Base-by-base conservation (phyloP, 2,113 vertebrate species). In the Tyrannus savana region DNA sequence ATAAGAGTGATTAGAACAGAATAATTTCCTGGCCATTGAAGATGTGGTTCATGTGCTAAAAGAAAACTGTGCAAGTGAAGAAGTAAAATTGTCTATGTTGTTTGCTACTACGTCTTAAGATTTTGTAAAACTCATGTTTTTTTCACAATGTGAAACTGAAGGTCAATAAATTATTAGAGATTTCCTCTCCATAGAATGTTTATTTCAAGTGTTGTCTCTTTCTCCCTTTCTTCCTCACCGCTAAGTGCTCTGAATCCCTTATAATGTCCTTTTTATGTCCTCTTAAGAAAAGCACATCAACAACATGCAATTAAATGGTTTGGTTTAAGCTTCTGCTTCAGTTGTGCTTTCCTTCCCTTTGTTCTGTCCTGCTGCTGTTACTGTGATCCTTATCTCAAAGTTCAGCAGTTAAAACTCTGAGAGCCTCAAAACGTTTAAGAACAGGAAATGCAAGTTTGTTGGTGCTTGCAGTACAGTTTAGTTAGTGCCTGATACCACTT, bases 81-180 rank as follows among this genome's bases (percentile, higher is more conserved):
- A 97, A 98, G 97, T 98, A 88, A 97, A 96, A 96, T 46, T 97
- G 98, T 97, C 95, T 96, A 58, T 72, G 95, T 98, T 97, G 91
- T 98, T 98, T 98, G 98, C 98, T 96, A 96, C 93, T 97, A 82
- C 87, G 75, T 97, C 98, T 98, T 98, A 96, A 98, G 97, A 97
- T 99, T 99, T 99, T 99, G 98, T 99, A 99, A 98, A 98, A 98
- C 97, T 98, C 96, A 94, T 96, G 92, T 67, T 93, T 98, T 98
- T 99, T 98, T 97, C 98, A 99, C 98, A 99, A 99, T 99, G 99
- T 99, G 99, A 99, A 99, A 99, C 98, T 98, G 98, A 98, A 99
- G 98, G 98, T 98, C 98, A 99, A 99, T 99, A 99, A 99, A 98
- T 99, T 98, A 98, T 99, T 98, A 98, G 98, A 98, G 98, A 98